Percentiles rank a stretch among this genome's conserved stretches.
Conservation (phyloP, 2,113 vertebrate species). For the Hypomesus transpacificus region DNA sequence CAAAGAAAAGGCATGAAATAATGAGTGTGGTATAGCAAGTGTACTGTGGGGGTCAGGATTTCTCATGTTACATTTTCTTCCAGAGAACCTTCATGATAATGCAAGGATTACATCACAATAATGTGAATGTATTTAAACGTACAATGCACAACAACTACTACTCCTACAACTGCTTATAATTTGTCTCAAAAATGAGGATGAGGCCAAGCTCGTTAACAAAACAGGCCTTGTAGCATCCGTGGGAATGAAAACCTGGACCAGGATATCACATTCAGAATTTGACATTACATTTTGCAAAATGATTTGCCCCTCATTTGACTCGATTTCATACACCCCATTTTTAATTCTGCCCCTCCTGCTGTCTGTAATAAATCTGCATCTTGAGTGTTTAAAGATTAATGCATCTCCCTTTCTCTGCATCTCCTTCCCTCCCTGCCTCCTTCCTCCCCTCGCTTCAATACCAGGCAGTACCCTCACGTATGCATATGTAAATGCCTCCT, state of each 20-base stretch:
- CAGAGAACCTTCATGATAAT: conserved; percentile 1
- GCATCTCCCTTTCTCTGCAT: conserved; percentile 37
- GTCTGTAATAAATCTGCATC: conserved; percentile 58
- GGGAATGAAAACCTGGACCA: not conserved
- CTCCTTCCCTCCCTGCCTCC: conserved; percentile 20
- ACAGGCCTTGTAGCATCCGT: not conserved
- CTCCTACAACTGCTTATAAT: not conserved
- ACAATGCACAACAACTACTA: too few relatives aligned
- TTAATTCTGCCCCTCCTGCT: conserved; percentile 50
- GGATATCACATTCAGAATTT: conserved; percentile 12
- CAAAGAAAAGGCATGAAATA: not conserved
- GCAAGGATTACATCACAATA: conserved; percentile 1
- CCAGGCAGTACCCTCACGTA: conserved; percentile 55
- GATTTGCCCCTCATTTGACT: conserved; percentile 25
- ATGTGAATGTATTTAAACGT: not conserved
- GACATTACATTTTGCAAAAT: conserved; percentile 29
- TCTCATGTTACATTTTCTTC: conserved; percentile 7
- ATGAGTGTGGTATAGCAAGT: conserved; percentile 1
- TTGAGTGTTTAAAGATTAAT: conserved; percentile 66
- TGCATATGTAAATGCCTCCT: conserved; percentile 58
- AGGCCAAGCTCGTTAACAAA: not conserved
- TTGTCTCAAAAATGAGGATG: not conserved
- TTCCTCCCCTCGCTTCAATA: conserved; percentile 35
- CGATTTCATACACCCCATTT: conserved; percentile 30
- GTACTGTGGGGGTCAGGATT: conserved; percentile 11